Percentiles rank a stretch among this genome's conserved stretches.
These are phyloP conservation scores for Gavia stellata DNA, from an alignment of 2,113 vertebrate species.

Conservation along the genomic window DNA sequence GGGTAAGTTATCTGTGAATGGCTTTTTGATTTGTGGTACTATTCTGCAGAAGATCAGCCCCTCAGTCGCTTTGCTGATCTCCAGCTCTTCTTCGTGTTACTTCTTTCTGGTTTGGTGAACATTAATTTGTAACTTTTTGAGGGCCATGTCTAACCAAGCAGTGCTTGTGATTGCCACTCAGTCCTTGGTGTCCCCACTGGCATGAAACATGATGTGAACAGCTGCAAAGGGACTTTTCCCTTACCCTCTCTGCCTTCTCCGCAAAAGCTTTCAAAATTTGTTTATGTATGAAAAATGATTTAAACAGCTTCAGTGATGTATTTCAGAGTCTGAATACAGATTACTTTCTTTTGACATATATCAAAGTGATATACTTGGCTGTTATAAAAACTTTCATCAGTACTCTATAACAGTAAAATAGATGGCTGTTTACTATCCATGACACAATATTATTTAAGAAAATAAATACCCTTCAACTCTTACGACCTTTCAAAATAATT, in stretches of 20 bases:
- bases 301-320: not conserved
- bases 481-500: not conserved
- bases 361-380: not conserved
- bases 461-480: not conserved
- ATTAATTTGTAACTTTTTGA: not conserved
- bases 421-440: not conserved
- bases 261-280: not conserved
- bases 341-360: not conserved
- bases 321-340: not conserved
- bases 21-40: not conserved
- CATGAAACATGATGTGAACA: not conserved
- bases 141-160: not conserved
- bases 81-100: not conserved
- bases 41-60: not conserved
- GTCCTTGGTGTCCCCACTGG: not conserved
- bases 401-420: not conserved
- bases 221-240: not conserved
- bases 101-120: not conserved
- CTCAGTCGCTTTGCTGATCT: not conserved
- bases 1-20: not conserved
- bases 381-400: not conserved
- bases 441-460: not conserved
- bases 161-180: not conserved
- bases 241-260: not conserved
- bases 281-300: not conserved